Percentiles rank a stretch among this genome's conserved stretches.
phyloP scores from a whole-genome alignment of 2,888 invertebrate genomes.

The Agrochola macilenta region DNA sequence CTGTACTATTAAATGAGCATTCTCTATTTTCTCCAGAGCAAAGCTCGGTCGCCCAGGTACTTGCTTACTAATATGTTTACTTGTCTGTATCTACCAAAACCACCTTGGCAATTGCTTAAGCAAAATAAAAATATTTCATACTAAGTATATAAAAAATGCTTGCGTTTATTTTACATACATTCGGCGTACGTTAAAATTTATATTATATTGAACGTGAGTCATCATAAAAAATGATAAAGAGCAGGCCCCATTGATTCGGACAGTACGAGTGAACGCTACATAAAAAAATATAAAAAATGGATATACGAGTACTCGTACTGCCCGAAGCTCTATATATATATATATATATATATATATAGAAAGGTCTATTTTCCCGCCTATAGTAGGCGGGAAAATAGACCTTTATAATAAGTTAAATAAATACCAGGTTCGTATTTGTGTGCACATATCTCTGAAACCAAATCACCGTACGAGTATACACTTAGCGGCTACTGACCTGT shows the following conservation, averaged over 20 bases:
- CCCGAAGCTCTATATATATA: too few relatives aligned
- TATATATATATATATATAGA: too few relatives aligned
- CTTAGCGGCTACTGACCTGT: constrained; percentile 36
- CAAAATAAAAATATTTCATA: neutral
- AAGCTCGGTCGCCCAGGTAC: too few relatives aligned
- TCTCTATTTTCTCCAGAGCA: too few relatives aligned
- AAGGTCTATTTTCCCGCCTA: too few relatives aligned
- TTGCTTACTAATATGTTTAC: neutral
- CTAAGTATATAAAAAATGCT: neutral
- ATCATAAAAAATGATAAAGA: constrained; percentile 44
- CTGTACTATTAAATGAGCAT: too few relatives aligned
- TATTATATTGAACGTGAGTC: constrained; percentile 30
- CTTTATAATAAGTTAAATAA: too few relatives aligned
- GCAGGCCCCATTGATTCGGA: constrained; percentile 39
- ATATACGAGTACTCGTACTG: too few relatives aligned
- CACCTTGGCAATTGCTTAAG: neutral
- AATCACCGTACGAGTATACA: constrained; percentile 10
- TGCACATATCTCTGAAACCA: constrained; percentile 5
- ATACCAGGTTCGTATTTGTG: neutral
- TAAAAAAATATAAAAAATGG: constrained; percentile 40
- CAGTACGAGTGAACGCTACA: constrained; percentile 34
- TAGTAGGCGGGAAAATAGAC: too few relatives aligned
- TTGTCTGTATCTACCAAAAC: neutral
- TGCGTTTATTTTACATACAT: neutral
- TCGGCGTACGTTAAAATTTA: constrained; percentile 11